Percentiles rank a stretch among this genome's conserved stretches.
phyloP scores from a whole-genome alignment of 2,888 invertebrate species.

The Trypoxylon attenuatum region DNA sequence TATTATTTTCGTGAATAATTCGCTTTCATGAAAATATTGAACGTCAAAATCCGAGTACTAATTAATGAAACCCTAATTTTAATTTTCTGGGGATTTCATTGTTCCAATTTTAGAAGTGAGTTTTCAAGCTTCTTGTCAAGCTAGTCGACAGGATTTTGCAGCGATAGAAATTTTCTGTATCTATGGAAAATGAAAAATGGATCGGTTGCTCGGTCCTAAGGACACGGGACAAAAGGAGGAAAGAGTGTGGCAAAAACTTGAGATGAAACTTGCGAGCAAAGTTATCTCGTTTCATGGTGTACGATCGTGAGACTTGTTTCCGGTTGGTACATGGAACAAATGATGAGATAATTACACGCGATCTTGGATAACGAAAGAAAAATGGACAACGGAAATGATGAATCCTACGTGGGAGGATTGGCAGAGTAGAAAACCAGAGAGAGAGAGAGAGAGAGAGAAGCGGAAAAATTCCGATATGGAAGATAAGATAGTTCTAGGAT shows the following conservation, averaged over 20 bases:
- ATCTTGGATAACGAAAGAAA: constrained; percentile 42
- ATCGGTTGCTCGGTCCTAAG: neutral
- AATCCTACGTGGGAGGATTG: neutral
- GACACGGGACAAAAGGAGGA: neutral
- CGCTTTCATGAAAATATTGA: too few species aligned
- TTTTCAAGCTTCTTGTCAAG: too few species aligned
- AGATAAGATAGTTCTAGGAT: too few species aligned
- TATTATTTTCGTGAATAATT: too few species aligned
- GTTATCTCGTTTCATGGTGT: constrained; percentile 39
- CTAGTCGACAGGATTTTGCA: too few species aligned
- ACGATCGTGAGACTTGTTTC: constrained; percentile 38
- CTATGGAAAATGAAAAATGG: too few species aligned
- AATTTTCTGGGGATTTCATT: too few species aligned
- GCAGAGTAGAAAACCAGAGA: neutral
- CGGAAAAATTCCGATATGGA: neutral
- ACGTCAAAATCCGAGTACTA: too few species aligned
- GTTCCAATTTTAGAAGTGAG: too few species aligned
- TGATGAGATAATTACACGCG: constrained; percentile 55
- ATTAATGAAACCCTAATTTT: too few species aligned
- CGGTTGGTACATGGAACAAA: constrained; percentile 50
- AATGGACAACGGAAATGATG: neutral
- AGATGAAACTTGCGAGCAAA: constrained; percentile 20
- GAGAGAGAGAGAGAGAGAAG: neutral
- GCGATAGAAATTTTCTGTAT: too few species aligned
- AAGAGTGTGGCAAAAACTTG: neutral